These are phyloP conservation scores for Apostichopus japonicus DNA, from an alignment of 35 echinoderm and acorn worm genomes.

Conservation along the genomic window DNA sequence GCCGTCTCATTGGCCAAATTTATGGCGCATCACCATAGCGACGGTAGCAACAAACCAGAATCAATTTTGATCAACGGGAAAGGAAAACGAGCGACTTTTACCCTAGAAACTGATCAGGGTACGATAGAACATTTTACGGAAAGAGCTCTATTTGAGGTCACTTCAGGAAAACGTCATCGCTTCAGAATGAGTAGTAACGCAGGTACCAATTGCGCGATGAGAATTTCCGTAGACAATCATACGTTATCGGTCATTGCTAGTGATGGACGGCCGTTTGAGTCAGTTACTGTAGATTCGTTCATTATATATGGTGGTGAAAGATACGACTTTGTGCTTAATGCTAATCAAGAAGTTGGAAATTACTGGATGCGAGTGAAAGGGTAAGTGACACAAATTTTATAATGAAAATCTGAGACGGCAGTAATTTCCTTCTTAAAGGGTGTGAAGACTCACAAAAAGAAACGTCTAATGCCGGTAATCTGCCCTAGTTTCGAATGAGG, in stretches of 20 bases:
- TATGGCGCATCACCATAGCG: conserved; percentile 75
- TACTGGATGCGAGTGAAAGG: conserved; percentile 87
- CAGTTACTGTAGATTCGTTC: conserved; percentile 59
- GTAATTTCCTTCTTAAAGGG: too few species aligned
- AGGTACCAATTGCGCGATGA: conserved; percentile 76
- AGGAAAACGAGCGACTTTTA: conserved; percentile 50
- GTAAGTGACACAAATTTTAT: neutral
- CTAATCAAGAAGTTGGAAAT: conserved; percentile 57
- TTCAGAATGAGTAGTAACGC: conserved; percentile 88
- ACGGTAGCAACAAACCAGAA: conserved; percentile 86
- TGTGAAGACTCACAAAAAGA: too few species aligned
- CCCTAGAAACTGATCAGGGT: neutral
- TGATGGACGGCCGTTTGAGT: conserved; percentile 75
- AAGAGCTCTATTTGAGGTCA: conserved; percentile 27
- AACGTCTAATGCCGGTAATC: too few species aligned
- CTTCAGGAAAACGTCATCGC: conserved; percentile 54
- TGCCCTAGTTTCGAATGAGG: too few species aligned
- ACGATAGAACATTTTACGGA: conserved; percentile 23
- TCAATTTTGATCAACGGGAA: conserved; percentile 93
- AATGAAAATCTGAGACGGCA: too few species aligned
- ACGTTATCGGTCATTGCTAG: conserved; percentile 79
- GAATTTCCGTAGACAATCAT: conserved; percentile 79
- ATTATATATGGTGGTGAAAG: conserved; percentile 80
- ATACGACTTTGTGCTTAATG: conserved; percentile 64
- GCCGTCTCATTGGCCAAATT: conserved; percentile 76